Evolutionary conservation across 2,888 invertebrate species (phyloP), one percentile per base, ranked within the genome.

Genomic region (Galerucella pusilla): DNA sequence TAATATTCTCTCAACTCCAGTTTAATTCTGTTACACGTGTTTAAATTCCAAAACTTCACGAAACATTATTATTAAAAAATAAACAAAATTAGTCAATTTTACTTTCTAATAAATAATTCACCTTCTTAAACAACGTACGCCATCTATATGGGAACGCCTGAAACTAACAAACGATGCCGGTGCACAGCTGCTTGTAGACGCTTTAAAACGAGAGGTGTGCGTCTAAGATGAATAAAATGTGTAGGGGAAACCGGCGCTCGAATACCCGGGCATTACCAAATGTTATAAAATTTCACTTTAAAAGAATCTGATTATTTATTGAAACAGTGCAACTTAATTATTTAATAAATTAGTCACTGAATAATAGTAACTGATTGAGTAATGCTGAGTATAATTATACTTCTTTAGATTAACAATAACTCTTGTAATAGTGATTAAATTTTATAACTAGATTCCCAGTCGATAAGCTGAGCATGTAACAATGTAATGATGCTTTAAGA

Each of bases 61-160:
- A 35, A 67, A n/a, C 25, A 67, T 25, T 67, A 16, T 28, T 28
- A 49, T 49, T 20, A 66, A 67, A 67, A 67, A 67, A 54, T 67
- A 54, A 67, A 10, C 28, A 25, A 16, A 60, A 69, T 69, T 69
- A 69, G 61, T 16, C 16, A 69, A 67, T 25, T 61, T 61, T 67
- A 25, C 12, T 54, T 54, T n/a, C n/a, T 16, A 35, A 25, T 68
- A 25, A 54, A 69, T 35, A 69, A 69, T 49, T 61, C 49, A 54
- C 42, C 49, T 61, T 59, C 28, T 69, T 28, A n/a, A 20, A 61
- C 69, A 45, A 14, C 69, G 20, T 42, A 79, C 85, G 86, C 84
- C 86, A 82, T 83, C 86, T 85, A 76, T 42, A 52, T 76, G 81
- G 78, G 82, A 84, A 83, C 84, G 85, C 80, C 82, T 76, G 63